These are phyloP conservation scores for Paramacrobiotus metropolitanus DNA, from an alignment of 1,140 invertebrate species.

Conservation along the genomic window DNA sequence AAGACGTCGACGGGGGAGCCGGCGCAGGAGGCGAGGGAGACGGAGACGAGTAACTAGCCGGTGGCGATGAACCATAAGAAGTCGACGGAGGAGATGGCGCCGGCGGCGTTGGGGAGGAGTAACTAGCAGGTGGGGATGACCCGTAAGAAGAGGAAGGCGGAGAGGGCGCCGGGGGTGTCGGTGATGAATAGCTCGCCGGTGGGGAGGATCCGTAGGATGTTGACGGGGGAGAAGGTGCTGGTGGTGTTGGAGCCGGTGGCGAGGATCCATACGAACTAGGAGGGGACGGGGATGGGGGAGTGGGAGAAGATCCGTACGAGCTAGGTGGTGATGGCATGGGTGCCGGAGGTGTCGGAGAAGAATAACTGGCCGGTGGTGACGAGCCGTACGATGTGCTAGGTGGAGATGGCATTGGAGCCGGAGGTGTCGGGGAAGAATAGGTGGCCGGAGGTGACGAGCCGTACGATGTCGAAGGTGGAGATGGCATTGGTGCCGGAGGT, in stretches of 20 bases:
- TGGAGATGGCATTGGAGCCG: not conserved
- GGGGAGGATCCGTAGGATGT: not conserved
- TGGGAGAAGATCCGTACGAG: not conserved
- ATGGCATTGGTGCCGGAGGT: too few species aligned
- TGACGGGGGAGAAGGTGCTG: not conserved
- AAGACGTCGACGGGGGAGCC: too few species aligned
- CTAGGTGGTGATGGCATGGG: not conserved
- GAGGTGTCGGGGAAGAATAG: not conserved
- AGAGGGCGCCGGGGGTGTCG: not conserved
- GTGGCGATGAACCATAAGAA: too few species aligned
- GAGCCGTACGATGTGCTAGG: not conserved
- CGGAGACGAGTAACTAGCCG: too few species aligned
- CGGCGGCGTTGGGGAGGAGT: not conserved
- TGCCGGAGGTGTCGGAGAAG: not conserved
- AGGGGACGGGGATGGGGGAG: not conserved
- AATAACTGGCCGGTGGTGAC: not conserved
- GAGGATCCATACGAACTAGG: not conserved
- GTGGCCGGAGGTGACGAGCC: not conserved
- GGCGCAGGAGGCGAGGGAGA: too few species aligned
- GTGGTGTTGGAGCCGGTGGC: not conserved
- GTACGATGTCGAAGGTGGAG: not conserved
- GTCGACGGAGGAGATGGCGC: too few species aligned
- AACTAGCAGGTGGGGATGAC: too few species aligned
- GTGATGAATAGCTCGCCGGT: not conserved
- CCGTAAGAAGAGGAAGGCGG: not conserved